Evolutionary conservation across 2,113 vertebrate genomes (phyloP), one percentile per base, ranked within the genome.

Genomic region (Ursus arctos): DNA sequence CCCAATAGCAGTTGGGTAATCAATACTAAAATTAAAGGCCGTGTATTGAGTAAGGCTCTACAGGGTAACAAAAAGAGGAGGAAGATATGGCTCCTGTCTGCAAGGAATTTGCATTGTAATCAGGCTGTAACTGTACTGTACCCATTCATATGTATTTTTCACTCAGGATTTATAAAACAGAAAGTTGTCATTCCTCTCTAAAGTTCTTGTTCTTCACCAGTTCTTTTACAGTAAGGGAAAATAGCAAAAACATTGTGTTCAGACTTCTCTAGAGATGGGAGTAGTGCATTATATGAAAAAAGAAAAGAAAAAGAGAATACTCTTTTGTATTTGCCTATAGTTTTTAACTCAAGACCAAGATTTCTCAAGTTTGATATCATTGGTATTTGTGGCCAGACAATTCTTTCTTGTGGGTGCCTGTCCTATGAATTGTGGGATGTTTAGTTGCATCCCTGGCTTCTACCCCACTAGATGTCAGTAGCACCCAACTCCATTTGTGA

Each of bases 381-480:
- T 7, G 71, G 16, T 71, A 22, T 65, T 69, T 63, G 11, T 4
- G 21, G 10, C 31, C 91, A 24, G 22, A 21, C 19, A 88, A 57
- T 33, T 94, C n/a, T 80, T 76, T 55, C 13, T 57, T 15, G 31
- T 47, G 15, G 16, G 40, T 79, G 21, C 36, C 51, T 7, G 3
- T 49, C 24, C 19, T 87, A 5, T 47, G n/a, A 16, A 19, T 21
- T 19, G 19, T 36, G 81, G 26, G 84, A 22, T 47, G 55, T 74
- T 95, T 43, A 83, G 77, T 19, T 83, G 31, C 51, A 88, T 57
- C 3, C 36, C 49, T 79, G n/a, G 28, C 72, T 7, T 91, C 65
- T 88, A 10, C 36, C 14, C 87, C 95, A 67, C 89, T 96, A 97
- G 96, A 74, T 72, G 94, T 31, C 90, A 96, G 57, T 47, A 95